Conservation (phyloP, 2,888 invertebrate genomes). For the Ernsta delagoae region DNA sequence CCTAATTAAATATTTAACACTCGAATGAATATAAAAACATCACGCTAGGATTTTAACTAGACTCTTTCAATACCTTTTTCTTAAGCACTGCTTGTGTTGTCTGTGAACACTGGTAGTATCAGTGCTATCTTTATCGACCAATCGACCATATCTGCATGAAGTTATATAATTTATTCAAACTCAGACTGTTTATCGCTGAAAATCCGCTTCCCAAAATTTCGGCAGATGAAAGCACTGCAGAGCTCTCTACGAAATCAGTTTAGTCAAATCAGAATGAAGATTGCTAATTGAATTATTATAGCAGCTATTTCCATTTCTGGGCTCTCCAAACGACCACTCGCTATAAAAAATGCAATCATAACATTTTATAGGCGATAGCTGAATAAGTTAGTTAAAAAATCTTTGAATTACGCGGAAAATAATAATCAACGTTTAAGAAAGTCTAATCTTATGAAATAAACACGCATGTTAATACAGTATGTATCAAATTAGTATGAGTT, state of each 20-base stretch:
- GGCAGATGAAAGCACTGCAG: constrained; percentile 30
- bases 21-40: too few relatives aligned
- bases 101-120: too few relatives aligned
- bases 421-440: too few relatives aligned
- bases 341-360: constrained; percentile 25
- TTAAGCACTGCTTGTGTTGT: too few relatives aligned
- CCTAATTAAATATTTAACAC: too few relatives aligned
- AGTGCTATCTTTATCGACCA: not conserved
- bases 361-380: constrained; percentile 26
- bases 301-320: constrained; percentile 28
- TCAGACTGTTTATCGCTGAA: constrained; percentile 24
- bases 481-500: too few relatives aligned
- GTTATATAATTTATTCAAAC: not conserved
- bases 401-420: too few relatives aligned
- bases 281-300: constrained; percentile 36
- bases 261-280: constrained; percentile 38
- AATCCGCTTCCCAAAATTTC: constrained; percentile 26
- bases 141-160: not conserved
- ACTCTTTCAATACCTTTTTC: too few relatives aligned
- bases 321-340: constrained; percentile 19
- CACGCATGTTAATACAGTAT: too few relatives aligned
- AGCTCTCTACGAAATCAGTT: constrained; percentile 36
- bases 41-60: too few relatives aligned
- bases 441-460: too few relatives aligned
- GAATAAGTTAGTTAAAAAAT: not conserved